These are phyloP conservation scores for Drosophila grimshawi DNA, from an alignment of 1,140 invertebrate species.

Conservation along the genomic window DNA sequence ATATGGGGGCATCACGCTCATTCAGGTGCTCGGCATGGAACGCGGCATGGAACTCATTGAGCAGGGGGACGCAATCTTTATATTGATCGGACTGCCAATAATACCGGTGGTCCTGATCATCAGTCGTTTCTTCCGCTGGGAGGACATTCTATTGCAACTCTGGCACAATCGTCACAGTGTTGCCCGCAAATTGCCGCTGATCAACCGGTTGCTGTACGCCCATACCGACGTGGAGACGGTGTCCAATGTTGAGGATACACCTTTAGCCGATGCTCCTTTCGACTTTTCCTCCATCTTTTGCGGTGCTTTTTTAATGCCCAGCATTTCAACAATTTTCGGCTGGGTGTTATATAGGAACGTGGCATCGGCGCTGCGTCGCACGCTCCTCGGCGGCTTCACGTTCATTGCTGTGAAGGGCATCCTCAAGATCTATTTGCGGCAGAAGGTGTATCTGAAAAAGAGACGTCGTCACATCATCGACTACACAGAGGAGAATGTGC, in stretches of 20 bases:
- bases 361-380: constrained; percentile 94
- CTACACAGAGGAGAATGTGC: constrained; percentile 89
- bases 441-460: constrained; percentile 93
- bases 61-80: constrained; percentile 94
- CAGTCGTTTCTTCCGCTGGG: constrained; percentile 96
- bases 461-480: constrained; percentile 92
- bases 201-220: constrained; percentile 21
- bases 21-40: constrained; percentile 97
- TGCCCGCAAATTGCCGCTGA: constrained; percentile 87
- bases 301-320: constrained; percentile 96
- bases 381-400: constrained; percentile 94
- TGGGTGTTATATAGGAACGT: constrained; percentile 93
- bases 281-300: constrained; percentile 93
- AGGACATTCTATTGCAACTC: constrained; percentile 93
- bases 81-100: constrained; percentile 95
- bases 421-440: constrained; percentile 97
- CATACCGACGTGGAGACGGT: not conserved
- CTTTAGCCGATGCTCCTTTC: constrained; percentile 88
- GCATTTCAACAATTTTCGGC: constrained; percentile 95
- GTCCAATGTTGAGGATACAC: constrained; percentile 60
- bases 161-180: constrained; percentile 87
- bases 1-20: constrained; percentile 97
- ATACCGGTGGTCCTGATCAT: constrained; percentile 96
- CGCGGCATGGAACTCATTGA: constrained; percentile 97
- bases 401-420: constrained; percentile 97